Conservation (phyloP, 2,113 vertebrate species). For the Equus przewalskii region DNA sequence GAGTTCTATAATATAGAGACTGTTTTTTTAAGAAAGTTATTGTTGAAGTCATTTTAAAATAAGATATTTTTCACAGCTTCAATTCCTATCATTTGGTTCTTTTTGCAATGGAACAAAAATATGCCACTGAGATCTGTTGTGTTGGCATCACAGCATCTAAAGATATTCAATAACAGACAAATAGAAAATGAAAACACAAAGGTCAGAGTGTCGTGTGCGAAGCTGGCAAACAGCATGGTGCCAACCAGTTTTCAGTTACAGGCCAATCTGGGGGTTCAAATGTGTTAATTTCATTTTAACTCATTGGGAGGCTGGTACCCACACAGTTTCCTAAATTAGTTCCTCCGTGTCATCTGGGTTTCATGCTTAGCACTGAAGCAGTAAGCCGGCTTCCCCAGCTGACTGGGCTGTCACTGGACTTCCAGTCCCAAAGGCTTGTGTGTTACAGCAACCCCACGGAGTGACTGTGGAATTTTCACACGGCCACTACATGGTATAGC, state of each 20-base stretch:
- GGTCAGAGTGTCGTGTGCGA: conserved; percentile 12
- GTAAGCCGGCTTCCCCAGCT: background rate
- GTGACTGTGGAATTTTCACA: background rate
- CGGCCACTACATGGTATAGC: background rate
- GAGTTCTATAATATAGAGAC: background rate
- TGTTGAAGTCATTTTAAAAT: conserved; percentile 25
- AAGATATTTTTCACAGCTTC: conserved; percentile 54
- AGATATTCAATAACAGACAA: conserved; percentile 62
- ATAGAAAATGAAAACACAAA: conserved; percentile 68
- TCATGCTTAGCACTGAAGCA: background rate
- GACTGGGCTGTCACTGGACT: background rate
- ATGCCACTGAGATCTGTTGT: conserved; percentile 55
- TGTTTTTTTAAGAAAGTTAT: conserved; percentile 1
- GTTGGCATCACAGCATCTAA: conserved; percentile 40
- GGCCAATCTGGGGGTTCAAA: background rate
- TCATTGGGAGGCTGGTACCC: background rate
- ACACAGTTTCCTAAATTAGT: background rate
- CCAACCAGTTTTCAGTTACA: background rate
- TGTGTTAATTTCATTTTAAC: background rate
- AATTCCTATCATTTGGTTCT: conserved; percentile 63
- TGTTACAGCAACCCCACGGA: background rate
- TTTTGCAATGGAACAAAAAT: conserved; percentile 56
- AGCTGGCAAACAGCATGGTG: background rate
- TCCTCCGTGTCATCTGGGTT: background rate
- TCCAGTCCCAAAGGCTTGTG: background rate